Evolutionary conservation across 2,113 vertebrate genomes (phyloP).

Genomic region (Halcyon malimbica): DNA sequence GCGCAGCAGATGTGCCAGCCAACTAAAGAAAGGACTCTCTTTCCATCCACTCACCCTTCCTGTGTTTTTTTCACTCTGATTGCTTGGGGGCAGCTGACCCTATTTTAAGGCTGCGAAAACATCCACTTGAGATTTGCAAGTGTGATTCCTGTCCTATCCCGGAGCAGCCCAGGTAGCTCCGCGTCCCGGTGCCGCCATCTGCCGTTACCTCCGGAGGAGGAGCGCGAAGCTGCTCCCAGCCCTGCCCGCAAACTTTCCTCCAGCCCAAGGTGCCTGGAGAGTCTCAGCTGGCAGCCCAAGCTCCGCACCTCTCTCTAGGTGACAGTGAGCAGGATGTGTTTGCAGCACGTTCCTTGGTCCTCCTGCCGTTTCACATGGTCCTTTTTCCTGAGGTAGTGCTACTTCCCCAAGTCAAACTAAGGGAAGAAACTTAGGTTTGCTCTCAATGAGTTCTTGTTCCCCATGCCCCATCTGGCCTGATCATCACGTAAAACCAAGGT

Average conservation of each 20-base stretch:
- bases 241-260: neutral
- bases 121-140: constrained; percentile 52
- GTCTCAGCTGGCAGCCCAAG: neutral
- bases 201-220: neutral
- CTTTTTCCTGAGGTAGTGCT: neutral
- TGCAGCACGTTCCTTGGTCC: neutral
- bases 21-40: constrained; percentile 12
- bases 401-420: neutral
- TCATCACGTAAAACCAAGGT: neutral
- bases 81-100: constrained; percentile 45
- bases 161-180: neutral
- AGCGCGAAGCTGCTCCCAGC: neutral
- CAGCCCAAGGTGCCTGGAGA: neutral
- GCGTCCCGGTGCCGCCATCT: neutral
- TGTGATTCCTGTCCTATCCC: neutral
- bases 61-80: neutral
- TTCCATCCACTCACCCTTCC: constrained; percentile 25
- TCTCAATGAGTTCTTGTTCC: fast-evolving
- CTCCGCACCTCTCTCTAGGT: neutral
- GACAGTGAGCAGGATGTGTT: fast-evolving
- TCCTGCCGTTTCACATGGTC: neutral
- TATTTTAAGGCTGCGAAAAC: constrained; percentile 59
- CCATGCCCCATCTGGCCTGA: neutral
- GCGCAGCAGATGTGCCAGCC: neutral
- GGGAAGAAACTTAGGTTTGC: neutral